Base-by-base conservation (phyloP, 2,113 vertebrate genomes). In the Mola mola region DNA sequence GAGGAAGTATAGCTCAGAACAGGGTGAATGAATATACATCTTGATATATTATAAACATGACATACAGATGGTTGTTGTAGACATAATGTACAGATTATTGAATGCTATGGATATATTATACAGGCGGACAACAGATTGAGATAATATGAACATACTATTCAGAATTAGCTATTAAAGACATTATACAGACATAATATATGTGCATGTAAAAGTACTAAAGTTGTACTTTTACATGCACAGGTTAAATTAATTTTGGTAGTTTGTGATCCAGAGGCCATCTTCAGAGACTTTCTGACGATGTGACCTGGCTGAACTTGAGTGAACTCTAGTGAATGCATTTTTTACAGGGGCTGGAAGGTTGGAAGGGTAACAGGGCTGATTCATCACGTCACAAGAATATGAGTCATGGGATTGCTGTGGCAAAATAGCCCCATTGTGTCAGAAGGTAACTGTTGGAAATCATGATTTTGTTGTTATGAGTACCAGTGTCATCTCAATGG, bases 391-490 rank as follows among this genome's bases (percentile, higher is more conserved):
- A 72, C 65, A 33, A 61, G 56, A 43, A 26, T 47, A 24, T 31
- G 47, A 66, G 70, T 82, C 82, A 85, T 65, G 73, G 59, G 82
- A 68, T 78, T 29, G 22, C 47, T 50, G 20, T 22, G 26, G 42
- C 6, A 56, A 71, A 82, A 82, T 78, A 75, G 72, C 29, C 46
- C 57, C 50, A 75, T 72, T 78, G 64, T 83, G 63, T 41, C 16
- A 60, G 62, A 78, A 87, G 86, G 83, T 90, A 84, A 82, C 72
- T 79, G 74, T 78, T 65, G 61, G 72, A 78, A 78, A 71, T 56
- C 55, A 63, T 55, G 50, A 40, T 63, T 59, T 59, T 48, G 66
- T 75, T 85, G 79, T 85, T 61, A 78, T 85, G 50, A 41, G 57
- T 48, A 29, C 22, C 5, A 3, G 46, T 63, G 49, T 58, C 66